These are phyloP conservation scores for Batillaria attramentaria DNA, from an alignment of 1,140 invertebrate species.

Conservation along the genomic window DNA sequence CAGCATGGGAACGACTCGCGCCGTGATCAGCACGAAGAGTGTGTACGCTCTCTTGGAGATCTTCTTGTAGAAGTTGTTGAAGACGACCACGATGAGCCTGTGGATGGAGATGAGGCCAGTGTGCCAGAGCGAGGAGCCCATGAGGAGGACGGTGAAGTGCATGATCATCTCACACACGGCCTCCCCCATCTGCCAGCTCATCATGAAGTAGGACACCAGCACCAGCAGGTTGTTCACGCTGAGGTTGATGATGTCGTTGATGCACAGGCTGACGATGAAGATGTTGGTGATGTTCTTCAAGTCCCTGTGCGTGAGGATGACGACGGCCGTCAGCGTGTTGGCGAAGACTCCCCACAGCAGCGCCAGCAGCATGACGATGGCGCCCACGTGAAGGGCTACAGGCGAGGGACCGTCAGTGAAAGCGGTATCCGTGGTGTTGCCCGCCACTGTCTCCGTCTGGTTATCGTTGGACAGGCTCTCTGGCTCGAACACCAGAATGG, in stretches of 20 bases:
- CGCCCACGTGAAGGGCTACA: conserved; percentile 58
- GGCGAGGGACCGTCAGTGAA: conserved; percentile 46
- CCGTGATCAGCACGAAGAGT: conserved; percentile 64
- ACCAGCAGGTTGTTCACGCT: conserved; percentile 69
- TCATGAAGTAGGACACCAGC: conserved; percentile 66
- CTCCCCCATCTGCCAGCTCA: conserved; percentile 61
- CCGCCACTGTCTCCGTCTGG: background rate
- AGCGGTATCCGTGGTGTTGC: background rate
- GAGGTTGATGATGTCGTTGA: conserved; percentile 71
- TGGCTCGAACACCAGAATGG: background rate
- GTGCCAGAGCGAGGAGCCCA: conserved; percentile 70
- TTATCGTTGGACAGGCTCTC: conserved; percentile 14
- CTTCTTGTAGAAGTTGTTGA: conserved; percentile 68
- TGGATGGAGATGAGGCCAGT: conserved; percentile 70
- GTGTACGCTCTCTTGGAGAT: conserved; percentile 69
- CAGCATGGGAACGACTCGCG: conserved; percentile 65
- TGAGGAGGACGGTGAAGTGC: conserved; percentile 67
- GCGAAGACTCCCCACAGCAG: conserved; percentile 61
- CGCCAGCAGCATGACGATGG: conserved; percentile 60
- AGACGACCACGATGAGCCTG: conserved; percentile 69
- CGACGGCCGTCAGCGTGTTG: conserved; percentile 60
- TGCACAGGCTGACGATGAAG: conserved; percentile 69
- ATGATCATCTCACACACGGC: conserved; percentile 65
- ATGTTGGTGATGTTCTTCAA: conserved; percentile 68
- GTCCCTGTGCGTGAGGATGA: conserved; percentile 57